Conservation (phyloP, 2,797 vertebrate species). For the Amblyraja radiata region DNA sequence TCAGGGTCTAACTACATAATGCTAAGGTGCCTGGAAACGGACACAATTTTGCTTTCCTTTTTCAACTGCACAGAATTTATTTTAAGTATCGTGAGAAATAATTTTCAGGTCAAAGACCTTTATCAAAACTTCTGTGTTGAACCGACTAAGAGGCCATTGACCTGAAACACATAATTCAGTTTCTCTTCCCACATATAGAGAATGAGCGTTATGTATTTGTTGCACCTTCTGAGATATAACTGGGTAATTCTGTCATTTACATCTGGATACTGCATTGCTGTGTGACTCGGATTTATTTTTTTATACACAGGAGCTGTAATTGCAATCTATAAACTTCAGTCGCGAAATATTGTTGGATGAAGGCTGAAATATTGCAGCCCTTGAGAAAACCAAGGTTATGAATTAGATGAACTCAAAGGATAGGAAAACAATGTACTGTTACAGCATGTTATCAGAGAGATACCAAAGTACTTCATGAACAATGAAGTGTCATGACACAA, state of each 20-base stretch:
- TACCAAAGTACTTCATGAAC: not conserved
- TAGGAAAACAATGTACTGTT: not conserved
- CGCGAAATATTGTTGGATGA: not conserved
- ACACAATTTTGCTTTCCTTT: no score
- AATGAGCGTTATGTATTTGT: no score
- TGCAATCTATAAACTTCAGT: not conserved
- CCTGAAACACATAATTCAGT: no score
- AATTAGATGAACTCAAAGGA: not conserved
- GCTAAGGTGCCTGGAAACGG: no score
- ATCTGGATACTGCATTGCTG: not conserved
- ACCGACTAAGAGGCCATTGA: no score
- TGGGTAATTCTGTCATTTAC: not conserved
- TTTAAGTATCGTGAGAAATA: no score
- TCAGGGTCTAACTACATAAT: no score
- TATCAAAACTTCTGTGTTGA: no score
- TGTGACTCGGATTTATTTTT: not conserved
- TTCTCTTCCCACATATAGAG: no score
- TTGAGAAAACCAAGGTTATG: not conserved
- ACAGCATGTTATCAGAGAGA: not conserved
- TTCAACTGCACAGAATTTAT: no score
- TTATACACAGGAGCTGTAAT: not conserved
- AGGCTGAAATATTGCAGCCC: not conserved
- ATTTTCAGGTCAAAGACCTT: no score
- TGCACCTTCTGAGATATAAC: not conserved
- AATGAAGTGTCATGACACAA: not conserved